Evolutionary conservation across 2,888 invertebrate species (phyloP), one percentile per base, ranked within the genome.

Genomic region (Drosophila emarginata): DNA sequence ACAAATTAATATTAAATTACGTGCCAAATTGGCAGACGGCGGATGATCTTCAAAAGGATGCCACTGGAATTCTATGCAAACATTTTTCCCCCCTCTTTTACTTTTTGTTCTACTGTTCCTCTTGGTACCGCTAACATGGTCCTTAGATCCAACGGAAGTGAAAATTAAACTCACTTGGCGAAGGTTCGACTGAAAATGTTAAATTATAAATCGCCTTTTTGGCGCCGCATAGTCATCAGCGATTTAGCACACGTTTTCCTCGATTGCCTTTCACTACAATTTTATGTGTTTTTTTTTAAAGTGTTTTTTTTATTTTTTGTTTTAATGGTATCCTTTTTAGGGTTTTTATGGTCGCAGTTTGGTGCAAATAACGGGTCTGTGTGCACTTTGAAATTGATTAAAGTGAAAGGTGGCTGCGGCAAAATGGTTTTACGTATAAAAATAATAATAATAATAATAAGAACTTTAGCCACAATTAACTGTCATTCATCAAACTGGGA

Each of bases 1-100:
- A 90, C 90, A 89, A 89, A 90, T 90, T 90, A 89, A 89, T 90
- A 89, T 89, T 89, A 89, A 89, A 89, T 89, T 89, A 89, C 89
- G 79, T 84, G 87, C 81, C 84, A 87, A 88, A 87, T 88, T 88
- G 87, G 83, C 86, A 82, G 88, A 83, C 83, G 71, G 64, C 53
- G 54, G 32, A 67, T 26, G 52, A 57, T 67, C 57, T 73, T 53
- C 59, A 21, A 59, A 53, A 32, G 63, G 82, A 69, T 78, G 80
- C 82, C 83, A 85, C 86, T 81, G 79, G 74, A 72, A 70, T 76
- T 72, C 79, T 72, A 61, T 79, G 79, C 81, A 68, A 72, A 80
- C 66, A 71, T 61, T 64, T 59, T 68, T 7, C 66, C 36, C 63
- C 60, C 68, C 37, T 6, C 28, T 6, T 11, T 32, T 32, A 32